Evolutionary conservation across 2,888 invertebrate species (phyloP), one percentile per base, ranked within the genome.

Genomic region (Cybosia mesomella): DNA sequence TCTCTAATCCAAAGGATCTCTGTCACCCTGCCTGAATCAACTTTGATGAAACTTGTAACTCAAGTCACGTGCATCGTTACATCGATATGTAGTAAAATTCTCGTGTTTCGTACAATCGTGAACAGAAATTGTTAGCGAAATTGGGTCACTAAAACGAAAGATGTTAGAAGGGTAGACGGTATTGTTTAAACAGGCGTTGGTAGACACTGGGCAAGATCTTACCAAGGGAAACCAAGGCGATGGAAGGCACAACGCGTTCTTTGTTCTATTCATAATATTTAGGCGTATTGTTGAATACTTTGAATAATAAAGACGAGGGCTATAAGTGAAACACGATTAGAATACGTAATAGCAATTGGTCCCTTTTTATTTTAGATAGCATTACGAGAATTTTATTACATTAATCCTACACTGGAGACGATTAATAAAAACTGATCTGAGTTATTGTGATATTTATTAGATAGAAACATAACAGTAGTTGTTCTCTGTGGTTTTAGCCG

Each of bases 31-130:
- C 75, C 73, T 73, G 73, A 64, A 39, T 65, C 60, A 76, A 83
- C 73, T 85, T 75, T 73, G 70, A 73, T 60, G 67, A 63, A 73
- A 77, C 71, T 79, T 84, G 77, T 82, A 77, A 84, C 74, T 75
- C 85, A 57, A 66, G 68, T 82, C 85, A 85, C 85, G 84, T 83
- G 67, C 72, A 68, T 72, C 70, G 74, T 79, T 82, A 79, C 82
- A 81, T 81, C 71, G 82, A 83, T 80, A 79, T 77, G 71, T 80
- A 75, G 77, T 79, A 75, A 77, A 78, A 79, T 80, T 79, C 73
- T 68, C 77, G 75, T 80, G 75, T 80, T 75, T 79, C 71, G 73
- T 68, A 67, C 66, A 75, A 71, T 75, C 77, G 73, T 75, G 77
- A 74, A 77, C 66, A 67, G 77, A 77, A 77, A 79, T 70, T 72